Evolutionary conservation across 2,888 invertebrate genomes (phyloP).

Genomic region (Criorhina ranunculi): DNA sequence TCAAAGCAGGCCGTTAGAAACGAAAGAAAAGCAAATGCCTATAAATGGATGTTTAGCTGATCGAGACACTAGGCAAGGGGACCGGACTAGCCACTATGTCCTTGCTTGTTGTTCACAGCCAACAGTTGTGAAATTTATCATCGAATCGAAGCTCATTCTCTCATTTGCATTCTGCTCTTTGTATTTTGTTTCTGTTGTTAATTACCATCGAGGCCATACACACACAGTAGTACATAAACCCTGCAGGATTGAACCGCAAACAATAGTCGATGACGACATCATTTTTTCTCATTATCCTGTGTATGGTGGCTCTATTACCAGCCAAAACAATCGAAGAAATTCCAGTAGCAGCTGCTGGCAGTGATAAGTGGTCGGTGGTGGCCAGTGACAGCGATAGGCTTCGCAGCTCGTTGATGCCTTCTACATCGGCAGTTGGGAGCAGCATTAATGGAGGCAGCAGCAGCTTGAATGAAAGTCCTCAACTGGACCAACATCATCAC

Average conservation of each 20-base stretch:
- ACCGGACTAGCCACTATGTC: slow-evolving; percentile 22
- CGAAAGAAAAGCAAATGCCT: slow-evolving; percentile 36
- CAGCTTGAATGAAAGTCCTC: slow-evolving; percentile 38
- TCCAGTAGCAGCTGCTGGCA: slow-evolving; percentile 48
- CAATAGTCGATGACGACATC: slow-evolving; percentile 79
- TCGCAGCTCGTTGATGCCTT: slow-evolving; percentile 78
- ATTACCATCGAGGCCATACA: slow-evolving; percentile 17
- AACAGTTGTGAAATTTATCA: slow-evolving; percentile 29
- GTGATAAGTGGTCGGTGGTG: slow-evolving; percentile 61
- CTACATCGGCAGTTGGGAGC: slow-evolving; percentile 59
- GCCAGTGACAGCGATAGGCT: slow-evolving; percentile 43
- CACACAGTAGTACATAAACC: slow-evolving; percentile 21
- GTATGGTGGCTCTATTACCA: slow-evolving; percentile 78
- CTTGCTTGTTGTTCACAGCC: neutral
- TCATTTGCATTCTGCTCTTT: slow-evolving; percentile 13
- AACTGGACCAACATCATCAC: slow-evolving; percentile 34
- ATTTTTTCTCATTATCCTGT: slow-evolving; percentile 76
- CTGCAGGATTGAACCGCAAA: slow-evolving; percentile 63
- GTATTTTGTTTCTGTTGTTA: slow-evolving; percentile 6
- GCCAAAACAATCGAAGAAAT: slow-evolving; percentile 77
- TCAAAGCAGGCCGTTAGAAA: slow-evolving; percentile 17
- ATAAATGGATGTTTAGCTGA: neutral
- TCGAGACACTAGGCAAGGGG: slow-evolving; percentile 9
- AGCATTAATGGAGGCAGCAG: slow-evolving; percentile 32
- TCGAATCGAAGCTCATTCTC: slow-evolving; percentile 1